Evolutionary conservation across 2,113 vertebrate genomes (phyloP), one percentile per base, ranked within the genome.

Genomic region (Salminus brasiliensis): DNA sequence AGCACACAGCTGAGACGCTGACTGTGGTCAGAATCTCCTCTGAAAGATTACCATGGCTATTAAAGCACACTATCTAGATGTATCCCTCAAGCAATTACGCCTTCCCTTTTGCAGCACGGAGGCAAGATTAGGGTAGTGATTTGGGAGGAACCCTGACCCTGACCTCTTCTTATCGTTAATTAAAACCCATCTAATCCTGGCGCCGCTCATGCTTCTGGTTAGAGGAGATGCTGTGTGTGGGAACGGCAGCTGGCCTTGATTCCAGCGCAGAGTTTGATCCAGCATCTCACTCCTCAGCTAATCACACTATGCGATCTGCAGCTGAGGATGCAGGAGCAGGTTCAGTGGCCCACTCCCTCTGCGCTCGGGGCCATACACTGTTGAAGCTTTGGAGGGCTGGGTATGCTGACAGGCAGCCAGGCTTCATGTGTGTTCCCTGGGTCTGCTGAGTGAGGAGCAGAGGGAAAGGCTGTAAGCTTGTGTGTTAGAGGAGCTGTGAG

Each of bases 141-240:
- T 79, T 71, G 65, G 27, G 47, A 71, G 55, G 59, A 70, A 63
- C 30, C 21, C 63, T 81, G 36, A 74, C 49, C 55, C 25, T 71
- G 43, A 10, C 27, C 27, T 68, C 36, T 63, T 71, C 60, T 76
- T 68, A 68, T 80, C 60, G 21, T 36, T 80, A 77, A 82, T 80
- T 82, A 82, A 73, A 85, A 72, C 29, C 23, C 12, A 29, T 76
- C 30, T 73, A 62, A 76, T 73, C 76, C 32, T 45, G 11, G 57
- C 45, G 59, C 60, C 49, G 73, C 30, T 73, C 45, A 9, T 63
- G 13, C 25, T 49, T 36, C 30, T 70, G 41, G 23, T 57, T 71
- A 32, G 53, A 15, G 32, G 43, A 72, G 21, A 5, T 59, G 16
- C 52, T 39, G 60, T 71, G 29, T 79, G 59, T 23, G 9, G 32